Base-by-base conservation (phyloP, 2,888 invertebrate species). In the Carabus problematicus region DNA sequence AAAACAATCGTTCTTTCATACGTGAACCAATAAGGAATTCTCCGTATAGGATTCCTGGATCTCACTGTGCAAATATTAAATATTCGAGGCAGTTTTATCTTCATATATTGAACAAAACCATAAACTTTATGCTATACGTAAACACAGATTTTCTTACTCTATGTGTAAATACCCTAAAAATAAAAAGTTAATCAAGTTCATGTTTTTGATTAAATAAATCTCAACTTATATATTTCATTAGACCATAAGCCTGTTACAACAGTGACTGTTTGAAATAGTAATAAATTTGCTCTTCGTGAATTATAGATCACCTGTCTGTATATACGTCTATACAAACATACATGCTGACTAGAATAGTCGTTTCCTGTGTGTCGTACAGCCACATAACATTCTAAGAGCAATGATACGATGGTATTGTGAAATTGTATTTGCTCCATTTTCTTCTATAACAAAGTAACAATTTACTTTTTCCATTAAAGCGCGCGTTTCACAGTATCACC, bases 1-100 rank as follows among this genome's bases (percentile, higher is more conserved):
- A 64, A 64, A 56, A 64, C 55, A 64, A 64, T 64, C 64, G 55
- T 55, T 64, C 56, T 19, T 56, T n/a, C 64, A 64, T 41, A 64
- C 64, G 56, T 43, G 54, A 39, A 39, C 55, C 56, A 45, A 45
- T 54, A 64, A 56, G 64, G 56, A 56, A 56, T 64, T 64, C 56
- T 64, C 55, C 55, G 64, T 55, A 43, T 45, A 55, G 55, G 56
- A 64, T 64, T 64, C 56, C 64, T 56, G 64, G 64, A 64, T 16
- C 39, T 64, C 45, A 19, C 39, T 56, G 11, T n/a, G 43, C 45
- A 64, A 64, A 64, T 56, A 64, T 64, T 64, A 56, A 64, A 55
- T 64, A 56, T 64, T 64, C 42, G 45, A 64, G 64, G 45, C 45
- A 18, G 64, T 45, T 56, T 64, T 64, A 64, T 43, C 43, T 64